These are phyloP conservation scores for Myathropa florea DNA, from an alignment of 2,888 invertebrate species.

Conservation along the genomic window DNA sequence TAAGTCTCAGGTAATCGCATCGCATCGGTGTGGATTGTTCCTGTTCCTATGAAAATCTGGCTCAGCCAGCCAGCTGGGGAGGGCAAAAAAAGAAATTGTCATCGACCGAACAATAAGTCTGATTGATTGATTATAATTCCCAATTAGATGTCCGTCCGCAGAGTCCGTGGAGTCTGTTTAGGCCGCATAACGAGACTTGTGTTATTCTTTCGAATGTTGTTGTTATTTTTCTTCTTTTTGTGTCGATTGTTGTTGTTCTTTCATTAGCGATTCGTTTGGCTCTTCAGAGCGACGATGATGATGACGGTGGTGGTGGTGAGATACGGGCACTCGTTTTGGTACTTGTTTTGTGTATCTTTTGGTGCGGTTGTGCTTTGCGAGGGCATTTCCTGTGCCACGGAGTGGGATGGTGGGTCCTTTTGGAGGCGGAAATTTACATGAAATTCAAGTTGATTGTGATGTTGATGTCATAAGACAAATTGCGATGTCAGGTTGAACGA, in stretches of 20 bases:
- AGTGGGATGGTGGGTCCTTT: conserved; percentile 4
- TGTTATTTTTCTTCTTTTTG: background rate
- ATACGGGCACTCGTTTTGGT: background rate
- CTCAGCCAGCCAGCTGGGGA: background rate
- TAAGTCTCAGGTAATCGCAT: conserved; percentile 49
- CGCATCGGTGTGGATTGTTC: conserved; percentile 4
- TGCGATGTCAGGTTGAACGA: conserved; percentile 5
- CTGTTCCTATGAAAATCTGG: background rate
- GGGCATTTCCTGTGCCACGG: conserved; percentile 14
- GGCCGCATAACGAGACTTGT: conserved; percentile 31
- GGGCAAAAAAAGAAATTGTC: conserved; percentile 28
- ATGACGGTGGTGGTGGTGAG: background rate
- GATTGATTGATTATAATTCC: conserved; percentile 59
- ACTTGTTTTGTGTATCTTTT: background rate
- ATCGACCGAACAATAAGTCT: conserved; percentile 51
- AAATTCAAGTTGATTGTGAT: conserved; percentile 23
- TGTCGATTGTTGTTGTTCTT: conserved; percentile 14
- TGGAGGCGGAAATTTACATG: conserved; percentile 21
- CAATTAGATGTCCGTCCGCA: conserved; percentile 42
- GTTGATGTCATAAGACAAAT: conserved; percentile 39
- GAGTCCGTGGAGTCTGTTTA: background rate
- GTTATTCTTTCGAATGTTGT: conserved; percentile 8
- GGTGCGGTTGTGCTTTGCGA: background rate
- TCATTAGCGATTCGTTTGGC: conserved; percentile 35
- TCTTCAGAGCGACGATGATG: too few species aligned